These are phyloP conservation scores for Sipha maydis DNA, from an alignment of 2,888 invertebrate species.

Conservation along the genomic window DNA sequence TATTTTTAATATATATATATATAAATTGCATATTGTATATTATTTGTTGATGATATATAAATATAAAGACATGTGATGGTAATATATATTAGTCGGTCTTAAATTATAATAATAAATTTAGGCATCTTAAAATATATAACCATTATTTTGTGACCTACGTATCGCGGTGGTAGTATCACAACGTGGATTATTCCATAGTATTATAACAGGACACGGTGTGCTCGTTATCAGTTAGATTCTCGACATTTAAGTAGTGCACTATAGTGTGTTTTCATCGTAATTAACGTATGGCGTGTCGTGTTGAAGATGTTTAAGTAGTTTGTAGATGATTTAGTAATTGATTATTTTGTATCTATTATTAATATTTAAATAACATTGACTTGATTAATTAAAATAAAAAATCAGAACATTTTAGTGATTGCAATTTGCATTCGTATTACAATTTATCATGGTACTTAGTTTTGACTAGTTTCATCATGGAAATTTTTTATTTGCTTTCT, in stretches of 20 bases:
- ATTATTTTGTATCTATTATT: neutral
- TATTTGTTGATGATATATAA: no score
- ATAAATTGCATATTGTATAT: no score
- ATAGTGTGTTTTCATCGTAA: no score
- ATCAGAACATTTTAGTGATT: neutral
- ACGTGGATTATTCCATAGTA: neutral
- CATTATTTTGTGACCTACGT: no score
- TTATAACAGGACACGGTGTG: neutral
- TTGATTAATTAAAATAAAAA: neutral
- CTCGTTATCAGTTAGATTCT: neutral
- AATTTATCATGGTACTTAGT: conserved; percentile 6
- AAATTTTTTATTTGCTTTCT: neutral
- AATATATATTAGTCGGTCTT: no score
- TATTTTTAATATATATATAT: no score
- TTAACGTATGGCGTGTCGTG: neutral
- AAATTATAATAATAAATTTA: no score
- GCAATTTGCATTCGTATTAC: neutral
- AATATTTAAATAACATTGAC: neutral
- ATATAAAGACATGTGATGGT: no score
- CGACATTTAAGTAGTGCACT: neutral
- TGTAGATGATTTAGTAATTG: neutral
- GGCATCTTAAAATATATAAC: no score
- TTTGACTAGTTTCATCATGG: neutral
- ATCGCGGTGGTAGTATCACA: no score
- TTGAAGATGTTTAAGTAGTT: neutral